These are phyloP conservation scores for Eupristina koningsbergeri DNA, from an alignment of 1,140 invertebrate species.

Conservation along the genomic window DNA sequence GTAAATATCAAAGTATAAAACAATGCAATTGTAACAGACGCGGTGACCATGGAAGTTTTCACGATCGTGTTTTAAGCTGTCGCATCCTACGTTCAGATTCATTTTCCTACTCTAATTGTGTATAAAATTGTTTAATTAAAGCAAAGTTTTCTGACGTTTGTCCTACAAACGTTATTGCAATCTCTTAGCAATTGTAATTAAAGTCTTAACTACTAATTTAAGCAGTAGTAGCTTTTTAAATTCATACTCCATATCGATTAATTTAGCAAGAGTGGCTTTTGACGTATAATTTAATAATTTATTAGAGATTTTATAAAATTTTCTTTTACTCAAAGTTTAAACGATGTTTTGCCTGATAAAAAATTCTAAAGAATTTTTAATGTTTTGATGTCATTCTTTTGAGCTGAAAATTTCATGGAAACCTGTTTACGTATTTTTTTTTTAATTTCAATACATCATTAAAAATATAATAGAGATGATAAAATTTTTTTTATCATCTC, in stretches of 20 bases:
- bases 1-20: not conserved
- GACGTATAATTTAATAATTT: not conserved
- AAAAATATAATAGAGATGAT: too few species aligned
- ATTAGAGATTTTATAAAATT: too few species aligned
- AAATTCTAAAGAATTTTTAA: too few species aligned
- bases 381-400: too few species aligned
- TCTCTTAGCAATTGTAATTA: not conserved
- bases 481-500: too few species aligned
- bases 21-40: not conserved
- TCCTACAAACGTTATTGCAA: not conserved
- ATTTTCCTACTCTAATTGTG: conserved; percentile 38
- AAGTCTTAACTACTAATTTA: not conserved
- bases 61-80: conserved; percentile 30
- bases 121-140: conserved; percentile 48
- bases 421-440: too few species aligned
- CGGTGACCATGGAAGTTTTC: conserved; percentile 18
- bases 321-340: too few species aligned
- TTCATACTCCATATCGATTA: not conserved
- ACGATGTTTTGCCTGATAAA: too few species aligned
- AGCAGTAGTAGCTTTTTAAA: not conserved
- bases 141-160: conserved; percentile 2
- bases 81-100: conserved; percentile 12
- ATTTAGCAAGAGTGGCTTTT: too few species aligned
- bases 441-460: too few species aligned
- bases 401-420: too few species aligned